Evolutionary conservation across 1,140 invertebrate species (phyloP).

Genomic region (Calliphora vicina): DNA sequence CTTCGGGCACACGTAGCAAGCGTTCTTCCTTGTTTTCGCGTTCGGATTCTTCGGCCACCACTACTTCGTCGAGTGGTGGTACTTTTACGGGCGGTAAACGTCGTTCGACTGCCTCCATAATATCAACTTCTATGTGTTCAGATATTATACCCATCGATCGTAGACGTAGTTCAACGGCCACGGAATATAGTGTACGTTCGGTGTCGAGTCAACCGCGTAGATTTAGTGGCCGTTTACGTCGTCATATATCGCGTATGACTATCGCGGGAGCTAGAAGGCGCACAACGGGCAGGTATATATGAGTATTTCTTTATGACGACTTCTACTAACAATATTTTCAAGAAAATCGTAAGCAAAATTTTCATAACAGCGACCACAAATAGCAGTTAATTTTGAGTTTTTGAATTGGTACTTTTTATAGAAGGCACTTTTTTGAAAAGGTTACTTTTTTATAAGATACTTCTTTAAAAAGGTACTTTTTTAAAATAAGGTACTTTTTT

Average conservation of each 20-base stretch:
- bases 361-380: too few species aligned
- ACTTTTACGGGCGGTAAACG: constrained; percentile 51
- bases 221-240: constrained; percentile 55
- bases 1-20: constrained; percentile 47
- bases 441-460: too few species aligned
- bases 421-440: too few species aligned
- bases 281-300: constrained; percentile 60
- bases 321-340: too few species aligned
- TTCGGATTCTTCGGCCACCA: constrained; percentile 61
- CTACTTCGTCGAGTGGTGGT: constrained; percentile 57
- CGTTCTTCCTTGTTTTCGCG: constrained; percentile 60
- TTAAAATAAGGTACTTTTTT: too few species aligned
- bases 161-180: constrained; percentile 56
- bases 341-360: too few species aligned
- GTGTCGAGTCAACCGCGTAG: constrained; percentile 46
- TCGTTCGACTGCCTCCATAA: constrained; percentile 57
- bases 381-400: too few species aligned
- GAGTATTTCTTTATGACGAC: not conserved
- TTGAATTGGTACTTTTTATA: too few species aligned
- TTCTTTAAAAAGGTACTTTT: too few species aligned
- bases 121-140: constrained; percentile 60
- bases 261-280: constrained; percentile 59
- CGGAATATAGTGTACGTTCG: constrained; percentile 55
- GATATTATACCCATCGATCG: constrained; percentile 57
- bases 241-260: constrained; percentile 59